Conservation (phyloP, 2,888 invertebrate genomes). For the Cephus pulcher region DNA sequence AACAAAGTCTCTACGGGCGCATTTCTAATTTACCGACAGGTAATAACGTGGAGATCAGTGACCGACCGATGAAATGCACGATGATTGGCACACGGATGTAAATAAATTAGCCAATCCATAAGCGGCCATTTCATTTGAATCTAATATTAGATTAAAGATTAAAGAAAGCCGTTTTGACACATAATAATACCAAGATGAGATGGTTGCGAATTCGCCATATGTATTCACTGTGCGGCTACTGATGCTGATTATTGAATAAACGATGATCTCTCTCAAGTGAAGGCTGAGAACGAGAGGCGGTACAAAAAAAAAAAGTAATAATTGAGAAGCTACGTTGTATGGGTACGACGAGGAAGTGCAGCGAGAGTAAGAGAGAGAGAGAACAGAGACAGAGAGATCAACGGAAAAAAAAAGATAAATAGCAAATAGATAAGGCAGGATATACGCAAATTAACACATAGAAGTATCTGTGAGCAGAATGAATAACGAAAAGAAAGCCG, state of each 20-base stretch:
- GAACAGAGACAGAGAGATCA: neutral
- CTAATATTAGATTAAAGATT: too few relatives aligned
- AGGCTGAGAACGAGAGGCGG: too few relatives aligned
- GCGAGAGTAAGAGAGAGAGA: neutral
- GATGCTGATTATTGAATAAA: neutral
- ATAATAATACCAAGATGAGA: neutral
- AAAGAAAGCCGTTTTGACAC: neutral
- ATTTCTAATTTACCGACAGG: too few relatives aligned
- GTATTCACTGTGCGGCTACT: constrained; percentile 16
- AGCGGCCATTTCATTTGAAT: too few relatives aligned
- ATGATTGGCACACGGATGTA: too few relatives aligned
- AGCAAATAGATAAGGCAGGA: neutral
- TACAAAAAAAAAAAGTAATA: too few relatives aligned
- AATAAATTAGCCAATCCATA: too few relatives aligned
- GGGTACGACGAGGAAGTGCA: neutral
- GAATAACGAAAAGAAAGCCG: constrained; percentile 38
- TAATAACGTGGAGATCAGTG: too few relatives aligned
- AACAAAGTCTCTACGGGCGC: too few relatives aligned
- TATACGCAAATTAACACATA: neutral
- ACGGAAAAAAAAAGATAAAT: neutral
- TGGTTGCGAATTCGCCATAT: constrained; percentile 12
- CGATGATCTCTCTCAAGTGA: too few relatives aligned
- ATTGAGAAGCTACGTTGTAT: neutral
- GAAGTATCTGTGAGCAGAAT: neutral
- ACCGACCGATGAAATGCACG: too few relatives aligned